phyloP scores from a whole-genome alignment of 2,888 invertebrate species.

The Dusona sp. region DNA sequence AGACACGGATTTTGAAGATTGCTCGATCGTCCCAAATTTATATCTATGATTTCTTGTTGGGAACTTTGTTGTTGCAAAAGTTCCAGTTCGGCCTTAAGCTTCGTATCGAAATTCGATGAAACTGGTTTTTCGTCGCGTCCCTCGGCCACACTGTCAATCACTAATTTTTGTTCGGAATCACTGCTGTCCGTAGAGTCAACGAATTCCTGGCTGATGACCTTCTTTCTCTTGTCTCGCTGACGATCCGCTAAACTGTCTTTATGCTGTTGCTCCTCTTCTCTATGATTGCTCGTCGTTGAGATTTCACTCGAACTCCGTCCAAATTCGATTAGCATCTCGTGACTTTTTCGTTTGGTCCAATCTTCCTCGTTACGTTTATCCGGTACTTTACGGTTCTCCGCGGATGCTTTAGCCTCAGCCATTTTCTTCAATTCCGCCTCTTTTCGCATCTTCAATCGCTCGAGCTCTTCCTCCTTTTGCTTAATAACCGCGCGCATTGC shows the following conservation, averaged over 20 bases:
- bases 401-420: constrained; percentile 72
- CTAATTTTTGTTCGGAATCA: constrained; percentile 88
- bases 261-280: constrained; percentile 70
- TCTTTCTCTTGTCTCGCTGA: constrained; percentile 76
- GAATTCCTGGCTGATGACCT: constrained; percentile 84
- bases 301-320: constrained; percentile 64
- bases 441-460: constrained; percentile 75
- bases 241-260: constrained; percentile 74
- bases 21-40: constrained; percentile 78
- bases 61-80: constrained; percentile 70
- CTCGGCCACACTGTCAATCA: constrained; percentile 85
- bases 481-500: constrained; percentile 73
- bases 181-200: constrained; percentile 88
- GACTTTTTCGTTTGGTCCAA: constrained; percentile 72
- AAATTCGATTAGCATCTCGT: constrained; percentile 73
- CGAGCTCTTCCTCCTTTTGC: constrained; percentile 75
- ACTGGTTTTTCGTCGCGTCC: constrained; percentile 58
- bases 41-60: constrained; percentile 47
- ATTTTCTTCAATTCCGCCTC: constrained; percentile 77
- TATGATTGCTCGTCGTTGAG: constrained; percentile 64
- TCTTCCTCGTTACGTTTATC: constrained; percentile 69
- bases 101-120: constrained; percentile 75
- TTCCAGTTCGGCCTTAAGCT: constrained; percentile 76
- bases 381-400: constrained; percentile 73
- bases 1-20: constrained; percentile 40